phyloP scores from a whole-genome alignment of 1,140 invertebrate genomes.

The Drosophila bocqueti region DNA sequence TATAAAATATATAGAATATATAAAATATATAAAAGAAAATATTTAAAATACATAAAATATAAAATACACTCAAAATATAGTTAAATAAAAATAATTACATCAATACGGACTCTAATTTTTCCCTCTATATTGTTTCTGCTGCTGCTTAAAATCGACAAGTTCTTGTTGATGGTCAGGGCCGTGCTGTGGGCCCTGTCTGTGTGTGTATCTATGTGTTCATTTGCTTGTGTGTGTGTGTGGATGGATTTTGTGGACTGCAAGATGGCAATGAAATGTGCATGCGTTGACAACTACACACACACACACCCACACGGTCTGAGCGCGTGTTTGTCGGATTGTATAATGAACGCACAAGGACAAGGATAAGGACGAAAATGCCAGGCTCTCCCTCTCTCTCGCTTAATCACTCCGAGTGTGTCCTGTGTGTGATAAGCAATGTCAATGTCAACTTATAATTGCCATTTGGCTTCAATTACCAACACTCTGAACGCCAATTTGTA shows the following conservation, averaged over 20 bases:
- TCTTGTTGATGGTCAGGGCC: conserved; percentile 71
- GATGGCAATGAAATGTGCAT: conserved; percentile 64
- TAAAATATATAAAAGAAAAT: no score
- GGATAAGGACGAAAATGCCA: conserved; percentile 41
- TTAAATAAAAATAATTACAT: not conserved
- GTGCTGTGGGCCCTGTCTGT: conserved; percentile 33
- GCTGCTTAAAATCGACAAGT: conserved; percentile 67
- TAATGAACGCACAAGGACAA: conserved; percentile 55
- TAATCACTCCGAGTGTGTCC: not conserved
- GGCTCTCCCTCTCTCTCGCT: not conserved
- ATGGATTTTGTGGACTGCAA: conserved; percentile 29
- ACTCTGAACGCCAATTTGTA: not conserved
- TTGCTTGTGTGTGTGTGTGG: not conserved
- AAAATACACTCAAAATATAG: not conserved
- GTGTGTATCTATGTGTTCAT: not conserved
- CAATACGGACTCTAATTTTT: not conserved
- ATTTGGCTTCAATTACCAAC: conserved; percentile 36
- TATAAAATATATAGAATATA: not conserved
- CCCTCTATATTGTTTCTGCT: not conserved
- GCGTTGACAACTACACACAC: conserved; percentile 50
- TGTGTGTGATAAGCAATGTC: conserved; percentile 35
- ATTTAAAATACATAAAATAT: no score
- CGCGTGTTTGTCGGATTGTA: conserved; percentile 51
- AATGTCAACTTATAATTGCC: conserved; percentile 45
- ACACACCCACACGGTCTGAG: conserved; percentile 15